Percentiles rank a stretch among this genome's conserved stretches.
These are phyloP conservation scores for Poecile atricapillus DNA, from an alignment of 2,113 vertebrate genomes.

Conservation along the genomic window DNA sequence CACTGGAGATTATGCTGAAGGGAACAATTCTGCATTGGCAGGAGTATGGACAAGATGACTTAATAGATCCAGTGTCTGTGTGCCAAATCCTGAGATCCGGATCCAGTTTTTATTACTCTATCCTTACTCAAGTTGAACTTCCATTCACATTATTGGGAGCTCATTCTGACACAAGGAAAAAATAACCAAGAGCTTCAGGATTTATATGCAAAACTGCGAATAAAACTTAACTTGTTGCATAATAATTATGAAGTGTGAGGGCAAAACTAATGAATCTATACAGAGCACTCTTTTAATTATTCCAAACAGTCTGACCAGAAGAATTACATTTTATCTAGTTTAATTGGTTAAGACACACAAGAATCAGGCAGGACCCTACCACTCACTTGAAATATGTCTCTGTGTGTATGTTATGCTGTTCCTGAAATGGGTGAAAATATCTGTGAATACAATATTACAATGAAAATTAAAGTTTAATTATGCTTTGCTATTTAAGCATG, in stretches of 20 bases:
- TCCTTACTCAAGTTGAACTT: constrained; percentile 36
- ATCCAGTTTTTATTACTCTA: constrained; percentile 52
- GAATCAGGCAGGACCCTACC: neutral
- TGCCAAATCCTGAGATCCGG: constrained; percentile 54
- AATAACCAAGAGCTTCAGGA: neutral
- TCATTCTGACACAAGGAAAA: constrained; percentile 4
- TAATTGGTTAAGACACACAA: neutral
- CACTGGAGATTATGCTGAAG: constrained; percentile 60
- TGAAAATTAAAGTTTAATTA: neutral
- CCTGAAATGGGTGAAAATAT: neutral
- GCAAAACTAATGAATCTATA: neutral
- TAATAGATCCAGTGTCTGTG: constrained; percentile 48
- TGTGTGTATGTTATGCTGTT: neutral
- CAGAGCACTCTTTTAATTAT: neutral
- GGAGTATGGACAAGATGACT: constrained; percentile 52
- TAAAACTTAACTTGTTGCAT: neutral
- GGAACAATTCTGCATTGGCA: constrained; percentile 61
- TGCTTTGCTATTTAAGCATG: neutral
- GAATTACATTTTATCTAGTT: neutral
- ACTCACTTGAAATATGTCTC: neutral
- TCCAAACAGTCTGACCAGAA: neutral
- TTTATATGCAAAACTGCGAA: neutral
- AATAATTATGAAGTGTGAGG: neutral
- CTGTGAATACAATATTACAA: neutral
- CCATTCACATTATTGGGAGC: constrained; percentile 20